A percentile compares a stretch with the other conserved stretches of the same genome.
These are phyloP conservation scores for Lepidocyrtoides sp. DNA, from an alignment of 2,888 invertebrate species.

Conservation along the genomic window DNA sequence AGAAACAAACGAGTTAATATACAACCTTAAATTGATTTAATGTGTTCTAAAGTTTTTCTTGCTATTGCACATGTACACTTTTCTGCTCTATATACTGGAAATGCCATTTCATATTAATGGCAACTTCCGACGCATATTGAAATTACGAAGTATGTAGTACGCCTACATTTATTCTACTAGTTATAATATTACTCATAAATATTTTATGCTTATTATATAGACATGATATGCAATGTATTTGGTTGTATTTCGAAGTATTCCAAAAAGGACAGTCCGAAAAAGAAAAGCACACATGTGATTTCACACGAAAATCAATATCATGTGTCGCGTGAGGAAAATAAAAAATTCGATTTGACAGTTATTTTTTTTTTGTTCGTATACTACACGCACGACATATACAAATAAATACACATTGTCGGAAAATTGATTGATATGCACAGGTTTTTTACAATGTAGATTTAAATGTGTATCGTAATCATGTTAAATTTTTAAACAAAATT, in stretches of 20 bases:
- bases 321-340: not conserved
- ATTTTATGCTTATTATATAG: not conserved
- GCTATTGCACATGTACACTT: conserved; percentile 46
- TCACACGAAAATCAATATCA: conserved; percentile 76
- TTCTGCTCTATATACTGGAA: not conserved
- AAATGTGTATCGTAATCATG: too few species aligned
- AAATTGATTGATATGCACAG: too few species aligned
- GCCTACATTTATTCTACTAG: conserved; percentile 5
- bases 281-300: conserved; percentile 45
- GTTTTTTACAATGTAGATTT: too few species aligned
- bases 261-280: conserved; percentile 21
- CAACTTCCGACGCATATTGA: not conserved
- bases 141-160: not conserved
- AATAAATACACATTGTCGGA: not conserved
- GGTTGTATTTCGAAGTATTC: conserved; percentile 13
- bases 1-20: not conserved
- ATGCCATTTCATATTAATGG: not conserved
- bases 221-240: not conserved
- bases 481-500: too few species aligned
- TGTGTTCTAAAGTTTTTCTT: not conserved
- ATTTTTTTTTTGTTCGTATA: conserved; percentile 48
- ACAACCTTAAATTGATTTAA: not conserved
- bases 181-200: too few species aligned
- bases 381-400: not conserved
- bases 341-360: not conserved